phyloP scores from a whole-genome alignment of 64 coral and sea anemone genomes.

The Actinia equina region DNA sequence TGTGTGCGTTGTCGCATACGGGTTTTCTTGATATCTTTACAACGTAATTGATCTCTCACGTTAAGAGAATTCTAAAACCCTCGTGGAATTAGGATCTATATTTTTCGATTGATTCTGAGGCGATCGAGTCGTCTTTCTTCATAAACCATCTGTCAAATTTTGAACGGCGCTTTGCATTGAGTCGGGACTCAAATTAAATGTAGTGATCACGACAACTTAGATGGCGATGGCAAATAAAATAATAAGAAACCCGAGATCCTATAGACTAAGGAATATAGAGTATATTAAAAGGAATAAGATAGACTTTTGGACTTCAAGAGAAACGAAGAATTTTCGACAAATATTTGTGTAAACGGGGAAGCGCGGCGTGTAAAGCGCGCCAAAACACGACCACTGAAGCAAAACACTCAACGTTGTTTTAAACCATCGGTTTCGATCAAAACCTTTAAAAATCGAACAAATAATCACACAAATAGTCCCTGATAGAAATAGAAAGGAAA shows the following conservation, averaged over 20 bases:
- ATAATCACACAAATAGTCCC: background rate
- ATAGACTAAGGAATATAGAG: background rate
- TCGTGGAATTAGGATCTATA: background rate
- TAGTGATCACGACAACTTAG: background rate
- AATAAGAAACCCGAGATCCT: background rate
- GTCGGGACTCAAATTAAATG: background rate
- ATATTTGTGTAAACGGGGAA: background rate
- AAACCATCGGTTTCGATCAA: background rate
- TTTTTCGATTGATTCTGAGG: background rate
- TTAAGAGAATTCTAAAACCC: background rate
- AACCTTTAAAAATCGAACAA: background rate
- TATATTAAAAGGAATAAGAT: background rate
- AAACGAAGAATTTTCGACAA: background rate
- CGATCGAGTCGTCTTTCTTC: background rate
- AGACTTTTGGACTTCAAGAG: background rate
- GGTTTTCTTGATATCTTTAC: background rate
- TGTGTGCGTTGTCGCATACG: background rate
- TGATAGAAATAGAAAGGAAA: background rate
- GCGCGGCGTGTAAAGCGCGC: background rate
- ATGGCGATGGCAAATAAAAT: background rate
- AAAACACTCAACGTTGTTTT: background rate
- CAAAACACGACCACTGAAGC: constrained; percentile 11
- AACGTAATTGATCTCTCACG: background rate
- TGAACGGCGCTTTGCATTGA: background rate
- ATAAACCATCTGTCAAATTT: background rate